Evolutionary conservation across 1,140 invertebrate genomes (phyloP).

Genomic region (Trinorchestia longiramus): DNA sequence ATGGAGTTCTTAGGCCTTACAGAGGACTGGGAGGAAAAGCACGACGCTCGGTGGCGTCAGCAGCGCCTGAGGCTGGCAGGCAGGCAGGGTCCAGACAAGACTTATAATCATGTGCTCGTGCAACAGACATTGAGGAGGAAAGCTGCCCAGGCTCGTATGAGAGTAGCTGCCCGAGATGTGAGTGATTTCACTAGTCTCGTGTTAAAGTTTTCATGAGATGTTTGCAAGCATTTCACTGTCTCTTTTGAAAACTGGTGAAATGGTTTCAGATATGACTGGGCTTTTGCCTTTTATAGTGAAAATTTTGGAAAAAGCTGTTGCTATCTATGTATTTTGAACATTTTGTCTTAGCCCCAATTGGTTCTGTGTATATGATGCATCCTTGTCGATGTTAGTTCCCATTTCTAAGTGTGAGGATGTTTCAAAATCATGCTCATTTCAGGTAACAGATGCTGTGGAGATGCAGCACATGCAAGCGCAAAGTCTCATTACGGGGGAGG

Average conservation of each 20-base stretch:
- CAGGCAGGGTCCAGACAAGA: neutral
- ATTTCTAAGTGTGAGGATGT: neutral
- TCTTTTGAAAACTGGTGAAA: neutral
- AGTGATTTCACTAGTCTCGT: neutral
- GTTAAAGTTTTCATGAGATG: neutral
- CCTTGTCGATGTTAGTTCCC: neutral
- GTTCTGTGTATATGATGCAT: neutral
- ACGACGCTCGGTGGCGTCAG: conserved; percentile 17
- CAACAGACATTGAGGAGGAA: neutral
- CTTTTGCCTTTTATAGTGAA: neutral
- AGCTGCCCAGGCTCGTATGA: neutral
- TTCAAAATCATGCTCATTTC: neutral
- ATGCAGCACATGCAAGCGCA: neutral
- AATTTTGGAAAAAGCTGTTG: neutral
- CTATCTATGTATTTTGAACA: neutral
- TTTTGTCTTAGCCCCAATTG: neutral
- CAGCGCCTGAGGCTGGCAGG: neutral
- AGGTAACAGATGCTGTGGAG: neutral
- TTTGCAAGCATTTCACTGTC: neutral
- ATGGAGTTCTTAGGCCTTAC: conserved; percentile 40
- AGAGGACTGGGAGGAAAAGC: conserved; percentile 7
- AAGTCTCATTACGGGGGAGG: neutral
- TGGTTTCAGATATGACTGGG: too few species aligned
- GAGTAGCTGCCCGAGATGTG: neutral
- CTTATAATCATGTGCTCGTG: neutral